phyloP scores from a whole-genome alignment of 2,888 invertebrate genomes.

The Melanostoma mellinum region DNA sequence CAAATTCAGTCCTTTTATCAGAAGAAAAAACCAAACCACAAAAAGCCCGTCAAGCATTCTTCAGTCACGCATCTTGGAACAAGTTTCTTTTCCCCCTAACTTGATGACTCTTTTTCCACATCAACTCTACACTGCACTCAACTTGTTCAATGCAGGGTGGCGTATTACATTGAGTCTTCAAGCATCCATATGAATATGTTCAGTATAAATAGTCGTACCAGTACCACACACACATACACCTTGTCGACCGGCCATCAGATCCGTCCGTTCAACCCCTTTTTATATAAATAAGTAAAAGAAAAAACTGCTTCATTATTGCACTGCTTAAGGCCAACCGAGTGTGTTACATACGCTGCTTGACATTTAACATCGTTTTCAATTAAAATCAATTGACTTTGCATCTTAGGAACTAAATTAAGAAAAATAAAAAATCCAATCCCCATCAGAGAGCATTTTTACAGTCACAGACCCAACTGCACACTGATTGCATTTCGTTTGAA shows the following conservation, averaged over 20 bases:
- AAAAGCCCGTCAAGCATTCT: too few species aligned
- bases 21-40: too few species aligned
- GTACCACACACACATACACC: neutral
- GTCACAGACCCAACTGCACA: conserved; percentile 3
- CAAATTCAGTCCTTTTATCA: too few species aligned
- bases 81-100: too few species aligned
- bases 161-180: conserved; percentile 7
- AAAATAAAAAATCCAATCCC: conserved; percentile 14
- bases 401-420: conserved; percentile 2
- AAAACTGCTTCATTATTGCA: conserved; percentile 49
- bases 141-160: neutral
- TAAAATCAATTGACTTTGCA: conserved; percentile 62
- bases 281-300: conserved; percentile 16
- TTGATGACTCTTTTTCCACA: too few species aligned
- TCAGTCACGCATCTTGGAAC: too few species aligned
- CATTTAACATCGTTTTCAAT: conserved; percentile 70
- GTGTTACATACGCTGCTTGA: conserved; percentile 46
- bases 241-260: neutral
- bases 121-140: neutral
- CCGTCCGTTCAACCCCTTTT: conserved; percentile 30
- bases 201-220: neutral
- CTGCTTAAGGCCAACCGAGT: conserved; percentile 49
- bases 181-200: conserved; percentile 53
- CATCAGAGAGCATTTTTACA: neutral
- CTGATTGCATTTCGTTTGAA: conserved; percentile 30